Conservation (phyloP, 2,797 vertebrate genomes). For the Leucoraja ocellata region DNA sequence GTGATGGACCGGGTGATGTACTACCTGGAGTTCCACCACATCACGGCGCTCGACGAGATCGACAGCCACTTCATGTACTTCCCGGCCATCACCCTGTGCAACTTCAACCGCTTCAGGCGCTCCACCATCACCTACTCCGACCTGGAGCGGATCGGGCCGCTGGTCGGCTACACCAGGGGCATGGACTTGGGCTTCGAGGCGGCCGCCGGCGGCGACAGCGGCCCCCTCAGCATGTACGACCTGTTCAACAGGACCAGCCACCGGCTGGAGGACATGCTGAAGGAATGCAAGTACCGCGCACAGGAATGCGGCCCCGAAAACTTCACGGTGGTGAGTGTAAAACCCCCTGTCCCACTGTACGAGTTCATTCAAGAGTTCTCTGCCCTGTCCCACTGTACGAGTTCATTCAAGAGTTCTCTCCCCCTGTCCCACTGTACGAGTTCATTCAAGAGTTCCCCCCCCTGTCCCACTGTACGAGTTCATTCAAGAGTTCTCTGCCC, state of each 20-base stretch:
- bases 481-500: no score
- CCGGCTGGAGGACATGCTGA: constrained; percentile 85
- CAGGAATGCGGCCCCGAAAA: constrained; percentile 68
- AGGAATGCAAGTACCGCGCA: constrained; percentile 78
- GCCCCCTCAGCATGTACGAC: constrained; percentile 68
- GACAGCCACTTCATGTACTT: constrained; percentile 69
- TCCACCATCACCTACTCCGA: constrained; percentile 83
- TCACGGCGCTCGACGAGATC: constrained; percentile 79
- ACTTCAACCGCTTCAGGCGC: constrained; percentile 75
- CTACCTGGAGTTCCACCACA: constrained; percentile 74
- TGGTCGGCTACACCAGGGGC: constrained; percentile 76
- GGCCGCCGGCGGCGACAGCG: constrained; percentile 53
- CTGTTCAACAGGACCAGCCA: constrained; percentile 85
- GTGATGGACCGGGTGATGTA: constrained; percentile 75
- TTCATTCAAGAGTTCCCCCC: no score
- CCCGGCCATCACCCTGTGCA: constrained; percentile 85
- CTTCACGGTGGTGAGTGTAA: constrained; percentile 72
- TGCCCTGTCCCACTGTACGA: no score
- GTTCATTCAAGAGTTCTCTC: no score
- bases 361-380: no score
- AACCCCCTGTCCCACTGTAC: no score
- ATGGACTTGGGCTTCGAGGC: constrained; percentile 74
- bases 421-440: no score
- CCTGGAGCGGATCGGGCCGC: constrained; percentile 77
- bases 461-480: no score